phyloP scores from a whole-genome alignment of 2,888 invertebrate species.

The Calephelis perditalis region DNA sequence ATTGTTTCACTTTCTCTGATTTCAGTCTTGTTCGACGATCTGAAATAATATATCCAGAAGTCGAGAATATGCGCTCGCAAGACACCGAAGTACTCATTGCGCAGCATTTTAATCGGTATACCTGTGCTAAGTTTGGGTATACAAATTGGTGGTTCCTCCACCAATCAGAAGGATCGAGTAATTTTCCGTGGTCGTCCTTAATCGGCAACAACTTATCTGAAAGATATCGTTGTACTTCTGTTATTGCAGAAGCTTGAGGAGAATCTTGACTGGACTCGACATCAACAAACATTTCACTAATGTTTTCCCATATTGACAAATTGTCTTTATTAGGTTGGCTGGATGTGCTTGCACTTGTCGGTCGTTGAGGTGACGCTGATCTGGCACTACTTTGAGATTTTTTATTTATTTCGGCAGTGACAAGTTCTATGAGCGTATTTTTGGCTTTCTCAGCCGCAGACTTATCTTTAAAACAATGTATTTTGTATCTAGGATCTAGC shows the following conservation, averaged over 20 bases:
- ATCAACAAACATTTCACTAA: background rate
- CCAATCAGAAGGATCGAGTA: background rate
- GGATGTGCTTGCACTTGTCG: background rate
- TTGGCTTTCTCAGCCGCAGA: background rate
- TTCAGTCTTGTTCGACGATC: constrained; percentile 22
- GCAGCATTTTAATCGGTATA: constrained; percentile 1
- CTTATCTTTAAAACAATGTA: constrained; percentile 1
- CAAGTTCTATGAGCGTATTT: background rate
- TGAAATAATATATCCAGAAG: constrained; percentile 23
- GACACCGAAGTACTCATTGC: constrained; percentile 16
- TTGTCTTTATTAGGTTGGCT: background rate
- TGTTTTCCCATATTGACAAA: constrained; percentile 2
- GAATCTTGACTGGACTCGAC: too few relatives aligned
- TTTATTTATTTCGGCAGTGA: background rate
- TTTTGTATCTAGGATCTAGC: constrained; percentile 3
- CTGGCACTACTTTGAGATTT: background rate
- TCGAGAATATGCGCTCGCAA: constrained; percentile 27
- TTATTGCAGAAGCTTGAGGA: background rate
- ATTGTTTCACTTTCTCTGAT: constrained; percentile 23
- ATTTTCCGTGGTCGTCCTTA: too few relatives aligned
- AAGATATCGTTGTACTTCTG: background rate
- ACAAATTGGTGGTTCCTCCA: background rate
- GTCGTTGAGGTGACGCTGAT: background rate
- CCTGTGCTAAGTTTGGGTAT: background rate
- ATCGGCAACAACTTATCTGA: background rate